Base-by-base conservation (phyloP, 2,113 vertebrate genomes). In the Thinocorus orbignyianus region DNA sequence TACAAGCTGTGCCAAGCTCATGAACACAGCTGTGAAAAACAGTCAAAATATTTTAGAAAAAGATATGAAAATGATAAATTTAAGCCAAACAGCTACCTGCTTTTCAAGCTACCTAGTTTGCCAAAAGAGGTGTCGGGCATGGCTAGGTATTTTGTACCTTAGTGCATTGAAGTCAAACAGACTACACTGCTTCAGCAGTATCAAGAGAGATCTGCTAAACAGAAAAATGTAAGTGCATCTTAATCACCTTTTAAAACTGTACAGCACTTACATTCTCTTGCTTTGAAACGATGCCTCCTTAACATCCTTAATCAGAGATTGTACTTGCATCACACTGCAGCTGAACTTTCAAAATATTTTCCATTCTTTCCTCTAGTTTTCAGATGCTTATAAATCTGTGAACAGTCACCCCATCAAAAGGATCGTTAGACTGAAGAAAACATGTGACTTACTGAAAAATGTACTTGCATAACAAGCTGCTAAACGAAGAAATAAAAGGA, bases 331-430 rank as follows among this genome's bases (percentile, higher is more conserved):
- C 84, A 65, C 20, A 61, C 42, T 79, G 57, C 41, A 60, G 86
- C 44, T 84, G 65, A 94, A 70, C 46, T 90, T 92, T 86, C 83
- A 42, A 86, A 94, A 94, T 92, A 57, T 78, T 94, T 96, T 92
- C 93, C 88, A 86, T 90, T 78, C 88, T 71, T 88, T 64, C 79
- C 72, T 81, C 76, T 78, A 57, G 68, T 72, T 95, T 86, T 93
- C 71, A 30, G 68, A 92, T 72, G 72, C 60, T 88, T 78, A 7
- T 57, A n/a, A 83, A 73, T 30, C 90, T 91, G 42, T 93, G 72
- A 93, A 83, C 61, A 86, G 80, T 86, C 81, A 93, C 62, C 84
- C 91, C 90, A 96, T 87, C 94, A 88, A 84, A 92, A 83, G 85
- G 74, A 89, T 86, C 70, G 76, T 77, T 86, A 71, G 82, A 64